A percentile compares a stretch with the other conserved stretches of the same genome.
Conservation (phyloP, 2,797 vertebrate genomes). For the Paedocypris micromegethes region DNA sequence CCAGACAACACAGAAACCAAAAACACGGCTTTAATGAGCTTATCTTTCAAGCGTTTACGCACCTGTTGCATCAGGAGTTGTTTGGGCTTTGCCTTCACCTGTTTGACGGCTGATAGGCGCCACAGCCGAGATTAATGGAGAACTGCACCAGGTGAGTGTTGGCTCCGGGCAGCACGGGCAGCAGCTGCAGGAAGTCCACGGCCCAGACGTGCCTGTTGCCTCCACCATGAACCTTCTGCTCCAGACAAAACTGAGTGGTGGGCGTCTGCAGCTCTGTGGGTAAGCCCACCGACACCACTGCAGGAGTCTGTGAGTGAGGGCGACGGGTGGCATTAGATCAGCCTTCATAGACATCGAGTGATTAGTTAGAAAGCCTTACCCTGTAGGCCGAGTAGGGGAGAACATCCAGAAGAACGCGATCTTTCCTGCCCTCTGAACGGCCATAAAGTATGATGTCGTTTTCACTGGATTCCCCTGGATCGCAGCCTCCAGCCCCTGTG, state of each 20-base stretch:
- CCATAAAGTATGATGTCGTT: constrained; percentile 84
- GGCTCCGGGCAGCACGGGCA: constrained; percentile 82
- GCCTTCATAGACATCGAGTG: too few species aligned
- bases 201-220: constrained; percentile 85
- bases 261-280: constrained; percentile 85
- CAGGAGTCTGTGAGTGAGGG: constrained; percentile 66
- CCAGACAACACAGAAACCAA: not conserved
- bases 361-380: constrained; percentile 62
- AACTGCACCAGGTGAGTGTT: constrained; percentile 95
- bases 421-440: constrained; percentile 79
- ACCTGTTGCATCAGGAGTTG: not conserved
- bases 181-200: constrained; percentile 89
- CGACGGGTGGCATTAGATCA: not conserved
- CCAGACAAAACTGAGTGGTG: constrained; percentile 89
- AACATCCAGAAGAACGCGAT: constrained; percentile 78
- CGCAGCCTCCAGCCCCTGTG: constrained; percentile 81
- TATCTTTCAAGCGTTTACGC: not conserved
- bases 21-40: not conserved
- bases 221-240: constrained; percentile 84
- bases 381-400: constrained; percentile 89
- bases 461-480: constrained; percentile 87
- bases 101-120: constrained; percentile 93
- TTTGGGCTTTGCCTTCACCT: constrained; percentile 67
- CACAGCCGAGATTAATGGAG: constrained; percentile 95
- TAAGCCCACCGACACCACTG: constrained; percentile 86